Evolutionary conservation across 2,797 vertebrate genomes (phyloP), one percentile per base, ranked within the genome.

Genomic region (Microctenopoma steveboyesi): DNA sequence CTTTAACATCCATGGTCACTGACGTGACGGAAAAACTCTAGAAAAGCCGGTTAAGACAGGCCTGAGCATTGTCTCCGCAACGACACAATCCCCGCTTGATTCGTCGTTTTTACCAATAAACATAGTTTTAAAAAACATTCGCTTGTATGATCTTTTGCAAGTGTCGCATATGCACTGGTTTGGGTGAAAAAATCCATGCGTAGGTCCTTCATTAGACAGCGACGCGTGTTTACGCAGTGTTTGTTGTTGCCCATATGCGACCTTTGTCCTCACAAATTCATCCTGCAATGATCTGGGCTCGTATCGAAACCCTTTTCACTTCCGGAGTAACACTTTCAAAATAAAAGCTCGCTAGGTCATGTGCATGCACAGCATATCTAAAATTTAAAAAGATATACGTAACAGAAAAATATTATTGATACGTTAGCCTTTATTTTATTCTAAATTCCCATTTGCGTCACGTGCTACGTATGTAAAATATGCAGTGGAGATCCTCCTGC

Each of bases 1-100:
- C 92, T 63, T 80, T 91, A 50, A 91, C 82, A 78, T 94, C 93
- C 89, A 92, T 92, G 58, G 83, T 91, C 85, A 91, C 25, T 81
- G 83, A 62, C 45, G 76, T 27, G 62, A 76, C 16, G 71, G 54
- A 47, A 14, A 18, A 35, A 39, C 43, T 14, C 3, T 16, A 56
- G 50, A 37, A 35, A 62, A 72, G 68, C 67, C 76, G 67, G 71
- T 59, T 60, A 4, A 53, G 47, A 72, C 63, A 72, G 83, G 78
- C 83, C 76, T 12, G 55, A 70, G 53, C 90, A 85, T 81, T 37
- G 77, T 71, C 57, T 65, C 69, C 56, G 65, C 82, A 71, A 63
- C 46, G 4, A 74, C 37, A 46, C 64, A 28, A 30, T 54, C 49
- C 5, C 42, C 12, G 58, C 33, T 69, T 28, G 28, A 14, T 67